Evolutionary conservation across 2,888 invertebrate species (phyloP).

Genomic region (Vesta saturnalis): DNA sequence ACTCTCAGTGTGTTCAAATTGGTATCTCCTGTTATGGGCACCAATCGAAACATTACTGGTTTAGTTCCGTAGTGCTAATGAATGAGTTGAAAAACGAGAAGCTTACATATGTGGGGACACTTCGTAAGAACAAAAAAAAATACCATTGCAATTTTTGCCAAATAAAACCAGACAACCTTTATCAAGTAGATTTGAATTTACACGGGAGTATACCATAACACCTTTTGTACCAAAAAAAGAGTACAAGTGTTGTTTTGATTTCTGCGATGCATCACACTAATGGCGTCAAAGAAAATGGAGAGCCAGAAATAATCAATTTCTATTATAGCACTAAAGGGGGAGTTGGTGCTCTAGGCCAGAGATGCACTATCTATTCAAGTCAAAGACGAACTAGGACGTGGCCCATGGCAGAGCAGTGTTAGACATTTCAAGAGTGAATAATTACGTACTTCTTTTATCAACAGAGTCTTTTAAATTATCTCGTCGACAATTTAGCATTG

Average conservation of each 20-base stretch:
- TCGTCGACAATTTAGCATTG: too few species aligned
- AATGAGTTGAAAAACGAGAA: neutral
- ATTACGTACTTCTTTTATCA: too few species aligned
- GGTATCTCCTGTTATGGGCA: too few species aligned
- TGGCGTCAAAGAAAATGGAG: too few species aligned
- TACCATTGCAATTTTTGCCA: neutral
- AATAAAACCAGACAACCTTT: neutral
- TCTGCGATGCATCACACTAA: neutral
- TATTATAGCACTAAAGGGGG: neutral
- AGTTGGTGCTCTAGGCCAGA: neutral
- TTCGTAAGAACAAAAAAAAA: neutral
- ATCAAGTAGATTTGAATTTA: neutral
- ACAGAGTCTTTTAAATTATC: too few species aligned
- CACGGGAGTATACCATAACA: neutral
- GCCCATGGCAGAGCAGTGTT: too few species aligned
- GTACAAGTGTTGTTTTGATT: neutral
- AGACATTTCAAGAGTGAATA: too few species aligned
- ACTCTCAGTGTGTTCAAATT: too few species aligned
- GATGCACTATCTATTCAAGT: too few species aligned
- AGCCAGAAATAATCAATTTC: too few species aligned
- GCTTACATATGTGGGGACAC: neutral
- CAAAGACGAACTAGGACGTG: too few species aligned
- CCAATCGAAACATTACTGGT: neutral
- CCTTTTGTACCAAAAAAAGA: neutral
- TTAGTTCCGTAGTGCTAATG: neutral